A percentile compares a stretch with the other conserved stretches of the same genome.
Conservation (phyloP, 2,113 vertebrate species). For the Gobio gobio region DNA sequence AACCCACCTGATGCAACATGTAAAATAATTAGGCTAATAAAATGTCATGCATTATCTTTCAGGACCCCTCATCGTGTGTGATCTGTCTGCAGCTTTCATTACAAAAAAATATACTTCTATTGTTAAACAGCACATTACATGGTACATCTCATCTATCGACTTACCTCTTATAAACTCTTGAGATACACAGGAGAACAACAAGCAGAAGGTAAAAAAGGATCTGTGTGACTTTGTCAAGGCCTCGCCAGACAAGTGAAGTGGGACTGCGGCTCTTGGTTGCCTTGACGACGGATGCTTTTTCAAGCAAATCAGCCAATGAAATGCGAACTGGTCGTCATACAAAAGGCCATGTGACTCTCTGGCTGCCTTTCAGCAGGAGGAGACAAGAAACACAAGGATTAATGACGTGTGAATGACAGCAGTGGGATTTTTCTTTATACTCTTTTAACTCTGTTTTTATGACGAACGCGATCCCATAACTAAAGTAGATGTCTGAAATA, state of each 20-base stretch:
- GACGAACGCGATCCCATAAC: not conserved
- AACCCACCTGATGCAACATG: not conserved
- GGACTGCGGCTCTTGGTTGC: constrained; percentile 53
- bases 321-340: constrained; percentile 48
- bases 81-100: not conserved
- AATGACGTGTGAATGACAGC: constrained; percentile 19
- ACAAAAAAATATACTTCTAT: not conserved
- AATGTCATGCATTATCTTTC: not conserved
- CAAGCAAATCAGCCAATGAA: constrained; percentile 61
- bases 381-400: constrained; percentile 38
- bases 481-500: not conserved
- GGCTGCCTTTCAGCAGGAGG: constrained; percentile 51
- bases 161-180: constrained; percentile 39
- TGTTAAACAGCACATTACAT: not conserved
- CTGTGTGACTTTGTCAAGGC: constrained; percentile 53
- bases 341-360: constrained; percentile 57
- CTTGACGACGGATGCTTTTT: constrained; percentile 65
- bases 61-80: not conserved
- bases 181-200: constrained; percentile 13
- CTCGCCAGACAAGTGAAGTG: constrained; percentile 56
- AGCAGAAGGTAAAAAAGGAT: constrained; percentile 48
- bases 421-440: not conserved
- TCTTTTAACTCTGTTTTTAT: not conserved
- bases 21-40: not conserved
- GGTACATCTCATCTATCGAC: not conserved